Conservation (phyloP, 2,888 invertebrate genomes). For the Schrankia costaestrigalis region DNA sequence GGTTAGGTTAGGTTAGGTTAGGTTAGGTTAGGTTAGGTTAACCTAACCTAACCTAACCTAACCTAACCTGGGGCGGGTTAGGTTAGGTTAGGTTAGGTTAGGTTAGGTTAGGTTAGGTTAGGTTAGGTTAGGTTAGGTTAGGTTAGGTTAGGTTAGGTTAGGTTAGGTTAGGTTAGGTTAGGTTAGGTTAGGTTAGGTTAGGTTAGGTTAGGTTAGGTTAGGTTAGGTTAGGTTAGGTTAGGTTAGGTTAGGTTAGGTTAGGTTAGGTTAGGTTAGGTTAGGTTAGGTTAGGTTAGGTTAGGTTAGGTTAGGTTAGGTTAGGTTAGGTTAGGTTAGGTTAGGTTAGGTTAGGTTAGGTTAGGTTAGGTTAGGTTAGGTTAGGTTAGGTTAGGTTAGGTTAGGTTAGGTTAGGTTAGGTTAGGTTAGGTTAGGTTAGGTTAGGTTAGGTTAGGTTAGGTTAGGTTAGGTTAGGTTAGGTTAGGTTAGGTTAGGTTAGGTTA, state of each 20-base stretch:
- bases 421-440: constrained; percentile 7
- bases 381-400: constrained; percentile 7
- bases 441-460: constrained; percentile 7
- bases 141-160: constrained; percentile 7
- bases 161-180: constrained; percentile 7
- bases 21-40: constrained; percentile 7
- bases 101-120: constrained; percentile 7
- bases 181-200: constrained; percentile 7
- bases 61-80: constrained; percentile 1
- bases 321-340: constrained; percentile 7
- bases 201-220: constrained; percentile 3
- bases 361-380: constrained; percentile 7
- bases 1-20: constrained; percentile 7
- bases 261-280: constrained; percentile 7
- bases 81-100: constrained; percentile 7
- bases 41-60: not conserved
- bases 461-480: constrained; percentile 7
- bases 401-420: constrained; percentile 7
- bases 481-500: constrained; percentile 7
- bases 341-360: constrained; percentile 6
- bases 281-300: constrained; percentile 7
- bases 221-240: constrained; percentile 7
- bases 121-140: constrained; percentile 7
- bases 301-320: constrained; percentile 7
- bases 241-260: constrained; percentile 7